phyloP scores from a whole-genome alignment of 1,140 invertebrate genomes.

The Melitaea cinxia region DNA sequence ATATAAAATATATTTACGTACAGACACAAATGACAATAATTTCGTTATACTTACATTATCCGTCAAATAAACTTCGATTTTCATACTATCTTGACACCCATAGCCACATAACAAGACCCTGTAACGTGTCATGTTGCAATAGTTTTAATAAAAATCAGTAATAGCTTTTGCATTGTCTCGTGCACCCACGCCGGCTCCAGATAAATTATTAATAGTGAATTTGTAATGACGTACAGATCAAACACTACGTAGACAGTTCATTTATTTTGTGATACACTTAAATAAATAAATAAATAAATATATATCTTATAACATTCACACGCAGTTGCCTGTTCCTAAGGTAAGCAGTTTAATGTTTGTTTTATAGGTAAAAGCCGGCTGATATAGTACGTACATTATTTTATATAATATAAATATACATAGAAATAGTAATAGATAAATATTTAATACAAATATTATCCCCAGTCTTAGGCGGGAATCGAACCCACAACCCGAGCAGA shows the following conservation, averaged over 20 bases:
- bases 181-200: slow-evolving; percentile 65
- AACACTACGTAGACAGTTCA: slow-evolving; percentile 24
- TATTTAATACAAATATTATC: no score
- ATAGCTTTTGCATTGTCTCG: slow-evolving; percentile 65
- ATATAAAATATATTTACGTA: background rate
- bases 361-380: no score
- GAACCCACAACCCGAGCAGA: no score
- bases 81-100: slow-evolving; percentile 10
- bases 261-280: slow-evolving; percentile 36
- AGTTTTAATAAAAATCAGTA: slow-evolving; percentile 64
- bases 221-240: slow-evolving; percentile 64
- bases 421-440: no score
- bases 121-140: slow-evolving; percentile 45
- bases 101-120: slow-evolving; percentile 29
- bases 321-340: no score
- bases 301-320: no score
- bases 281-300: no score
- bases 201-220: slow-evolving; percentile 77
- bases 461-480: no score
- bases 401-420: no score
- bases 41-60: background rate
- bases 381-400: no score
- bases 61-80: slow-evolving; percentile 13
- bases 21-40: background rate
- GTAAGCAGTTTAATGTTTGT: no score